These are phyloP conservation scores for Sinodicranocentrus sp. DNA, from an alignment of 2,888 invertebrate species.

Conservation along the genomic window DNA sequence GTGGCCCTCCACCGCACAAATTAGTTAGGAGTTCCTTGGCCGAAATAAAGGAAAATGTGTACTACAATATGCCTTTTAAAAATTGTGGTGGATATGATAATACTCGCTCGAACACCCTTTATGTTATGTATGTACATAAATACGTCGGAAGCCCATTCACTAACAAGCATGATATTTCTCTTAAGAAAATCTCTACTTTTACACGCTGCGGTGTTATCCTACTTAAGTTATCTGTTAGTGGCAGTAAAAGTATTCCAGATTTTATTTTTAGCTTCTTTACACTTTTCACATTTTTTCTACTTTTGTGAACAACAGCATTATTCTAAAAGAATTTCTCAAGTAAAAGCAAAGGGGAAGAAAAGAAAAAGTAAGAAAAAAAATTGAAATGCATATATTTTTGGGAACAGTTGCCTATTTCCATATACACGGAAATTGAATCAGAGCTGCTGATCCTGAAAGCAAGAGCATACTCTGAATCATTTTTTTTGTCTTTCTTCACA, in stretches of 20 bases:
- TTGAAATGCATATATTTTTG: slow-evolving; percentile 33
- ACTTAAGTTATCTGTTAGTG: not conserved
- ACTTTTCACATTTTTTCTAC: slow-evolving; percentile 19
- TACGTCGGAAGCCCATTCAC: no score
- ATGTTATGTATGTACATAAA: no score
- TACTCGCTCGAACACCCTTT: no score
- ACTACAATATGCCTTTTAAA: no score
- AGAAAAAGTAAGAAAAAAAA: slow-evolving; percentile 1
- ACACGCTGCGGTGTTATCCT: no score
- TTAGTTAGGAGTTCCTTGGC: no score
- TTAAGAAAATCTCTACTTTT: no score
- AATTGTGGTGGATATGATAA: no score
- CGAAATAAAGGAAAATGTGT: no score
- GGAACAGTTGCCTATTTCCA: slow-evolving; percentile 40
- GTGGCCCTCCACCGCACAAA: no score
- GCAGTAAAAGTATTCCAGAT: slow-evolving; percentile 31
- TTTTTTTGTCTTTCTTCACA: slow-evolving; percentile 52
- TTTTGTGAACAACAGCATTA: slow-evolving; percentile 56
- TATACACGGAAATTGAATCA: slow-evolving; percentile 60
- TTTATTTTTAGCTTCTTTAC: slow-evolving; percentile 29
- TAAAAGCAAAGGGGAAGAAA: slow-evolving; percentile 16
- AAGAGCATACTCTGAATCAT: slow-evolving; percentile 46
- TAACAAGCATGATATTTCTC: no score
- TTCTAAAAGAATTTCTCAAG: slow-evolving; percentile 69
- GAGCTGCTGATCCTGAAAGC: slow-evolving; percentile 59